Evolutionary conservation across 1,140 invertebrate genomes (phyloP), one percentile per base, ranked within the genome.

Genomic region (Apis florea): DNA sequence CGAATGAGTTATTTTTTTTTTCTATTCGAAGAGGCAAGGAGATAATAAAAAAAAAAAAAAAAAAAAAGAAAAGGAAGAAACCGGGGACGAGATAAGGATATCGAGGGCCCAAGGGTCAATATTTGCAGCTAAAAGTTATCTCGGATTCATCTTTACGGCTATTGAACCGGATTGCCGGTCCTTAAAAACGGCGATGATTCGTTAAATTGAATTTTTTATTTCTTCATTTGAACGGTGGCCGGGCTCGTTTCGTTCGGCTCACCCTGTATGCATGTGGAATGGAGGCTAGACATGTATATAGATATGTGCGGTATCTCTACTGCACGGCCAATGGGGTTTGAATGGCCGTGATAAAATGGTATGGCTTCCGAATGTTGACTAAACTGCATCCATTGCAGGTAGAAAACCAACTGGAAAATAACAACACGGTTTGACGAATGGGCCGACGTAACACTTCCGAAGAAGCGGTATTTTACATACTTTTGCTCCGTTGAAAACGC

Each of bases 351-450:
- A 94, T 94, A 94, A 94, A 94, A 93, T 92, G 91, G 73, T 93
- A 94, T 91, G 91, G 92, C 92, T 94, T 93, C 92, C 92, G 92
- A 94, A 94, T 93, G 93, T 93, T 93, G 93, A 93, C 93, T 93
- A 92, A 93, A 93, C 92, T 93, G 90, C 90, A 90, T 87, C 90
- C 92, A 93, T 93, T 93, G 91, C 92, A 93, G 91, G 91, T 93
- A 92, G 91, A 93, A 92, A 93, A 91, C 90, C 91, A 92, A 93
- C 92, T 93, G 90, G 92, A 93, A 93, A 93, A 92, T 93, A 93
- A 92, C 90, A 91, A 90, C 89, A 87, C 64, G 47, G 47, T 85
- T 81, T 85, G 85, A 87, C 31, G 74, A 70, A 83, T 68, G 66
- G 26, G 63, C 69, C 21, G 26, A 26, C n/a, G 13, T 79, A 80